Base-by-base conservation (phyloP, 2,888 invertebrate species). In the Drosophila subquinaria region DNA sequence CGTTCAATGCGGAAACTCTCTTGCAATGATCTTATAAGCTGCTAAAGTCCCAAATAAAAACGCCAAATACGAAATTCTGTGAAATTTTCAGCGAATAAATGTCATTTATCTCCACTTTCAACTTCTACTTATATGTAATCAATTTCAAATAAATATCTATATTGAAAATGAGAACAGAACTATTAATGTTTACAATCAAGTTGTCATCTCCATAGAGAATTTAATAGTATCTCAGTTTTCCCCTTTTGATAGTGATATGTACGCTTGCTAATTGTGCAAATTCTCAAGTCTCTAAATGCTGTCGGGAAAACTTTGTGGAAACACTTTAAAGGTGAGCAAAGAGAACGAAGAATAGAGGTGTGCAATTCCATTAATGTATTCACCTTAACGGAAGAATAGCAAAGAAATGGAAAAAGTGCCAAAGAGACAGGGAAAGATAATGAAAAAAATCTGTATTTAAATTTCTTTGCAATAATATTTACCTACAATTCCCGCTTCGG, bases 401-500 rank as follows among this genome's bases (percentile, higher is more conserved):
- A 65, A 30, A 36, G 15, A 33, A 36, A 33, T 10, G 30, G n/a
- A 27, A 23, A 42, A 40, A 47, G 53, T 17, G 52, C 38, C 2
- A 30, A 51, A 61, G 53, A 43, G 53, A 43, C 23, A 23, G 43
- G 52, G 53, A 73, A 47, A 69, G 72, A 82, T 76, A 78, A 79
- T 72, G 70, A 71, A 85, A 88, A 88, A 87, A 90, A 76, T 86
- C 69, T 65, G 78, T 87, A 90, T 90, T 88, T 77, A 86, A 78
- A 79, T 78, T 89, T 80, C 68, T 63, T 65, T 81, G 62, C 82
- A 76, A 77, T 76, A 90, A 89, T 90, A 87, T 90, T 90, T 90
- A 85, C 82, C 83, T 82, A 81, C 76, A 77, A 79, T 78, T 87
- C 75, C 81, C 89, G 87, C 81, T 82, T 81, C 80, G 81, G 82